These are phyloP conservation scores for Pollenia labialis DNA, from an alignment of 2,888 invertebrate species.

Conservation along the genomic window DNA sequence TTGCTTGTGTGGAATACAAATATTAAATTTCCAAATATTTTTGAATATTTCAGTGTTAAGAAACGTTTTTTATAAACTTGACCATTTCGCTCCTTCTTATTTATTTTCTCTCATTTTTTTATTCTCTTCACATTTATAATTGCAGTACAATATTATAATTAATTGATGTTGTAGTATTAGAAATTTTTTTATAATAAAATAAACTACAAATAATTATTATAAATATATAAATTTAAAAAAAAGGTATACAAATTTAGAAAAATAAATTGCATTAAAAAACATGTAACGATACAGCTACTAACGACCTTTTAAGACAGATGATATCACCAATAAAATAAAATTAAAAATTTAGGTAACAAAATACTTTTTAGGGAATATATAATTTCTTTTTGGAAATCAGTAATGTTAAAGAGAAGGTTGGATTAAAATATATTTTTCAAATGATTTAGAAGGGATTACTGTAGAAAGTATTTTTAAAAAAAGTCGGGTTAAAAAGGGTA, in stretches of 20 bases:
- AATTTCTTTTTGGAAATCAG: no score
- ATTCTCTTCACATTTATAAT: slow-evolving; percentile 26
- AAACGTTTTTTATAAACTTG: slow-evolving; percentile 40
- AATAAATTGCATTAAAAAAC: not conserved
- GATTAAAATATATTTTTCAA: no score
- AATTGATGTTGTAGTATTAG: slow-evolving; percentile 71
- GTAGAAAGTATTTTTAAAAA: no score
- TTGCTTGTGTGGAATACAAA: no score
- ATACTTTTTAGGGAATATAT: not conserved
- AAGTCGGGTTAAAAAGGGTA: no score
- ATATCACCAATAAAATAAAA: not conserved
- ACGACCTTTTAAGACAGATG: slow-evolving; percentile 27
- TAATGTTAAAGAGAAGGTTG: no score
- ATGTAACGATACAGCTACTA: slow-evolving; percentile 5
- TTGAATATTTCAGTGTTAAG: slow-evolving; percentile 9
- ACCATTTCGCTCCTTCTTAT: not conserved
- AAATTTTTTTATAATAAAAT: slow-evolving; percentile 47
- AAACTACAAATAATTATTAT: slow-evolving; percentile 23
- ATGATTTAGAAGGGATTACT: no score
- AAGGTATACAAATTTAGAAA: slow-evolving; percentile 1
- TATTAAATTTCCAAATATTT: no score
- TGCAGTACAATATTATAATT: slow-evolving; percentile 40
- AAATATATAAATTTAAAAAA: slow-evolving; percentile 26
- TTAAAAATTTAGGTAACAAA: no score
- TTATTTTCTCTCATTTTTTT: slow-evolving; percentile 1